Evolutionary conservation across 2,113 vertebrate genomes (phyloP).

Genomic region (Scytalopus superciliaris): DNA sequence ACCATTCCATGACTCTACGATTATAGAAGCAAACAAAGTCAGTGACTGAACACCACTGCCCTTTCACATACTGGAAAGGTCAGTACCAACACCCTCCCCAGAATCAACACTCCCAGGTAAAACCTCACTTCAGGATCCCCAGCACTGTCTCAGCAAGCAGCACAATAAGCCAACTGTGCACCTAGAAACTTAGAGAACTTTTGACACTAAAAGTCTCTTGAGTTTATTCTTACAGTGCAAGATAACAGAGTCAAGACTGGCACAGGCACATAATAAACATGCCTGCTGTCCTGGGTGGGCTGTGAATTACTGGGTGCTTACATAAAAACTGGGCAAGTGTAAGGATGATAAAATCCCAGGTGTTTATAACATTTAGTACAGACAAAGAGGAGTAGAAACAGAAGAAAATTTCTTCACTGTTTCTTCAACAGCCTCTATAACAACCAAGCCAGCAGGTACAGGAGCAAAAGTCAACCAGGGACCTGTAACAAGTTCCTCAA

Average conservation of each 20-base stretch:
- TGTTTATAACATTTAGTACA: neutral
- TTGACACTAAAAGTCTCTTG: neutral
- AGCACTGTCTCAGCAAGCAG: neutral
- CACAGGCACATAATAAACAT: neutral
- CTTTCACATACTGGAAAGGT: neutral
- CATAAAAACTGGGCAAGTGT: neutral
- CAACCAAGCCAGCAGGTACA: neutral
- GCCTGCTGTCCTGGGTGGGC: neutral
- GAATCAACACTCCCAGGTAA: neutral
- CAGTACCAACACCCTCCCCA: neutral
- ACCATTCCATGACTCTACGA: neutral
- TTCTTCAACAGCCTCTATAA: neutral
- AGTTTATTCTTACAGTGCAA: neutral
- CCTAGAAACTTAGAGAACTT: neutral
- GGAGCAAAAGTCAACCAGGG: neutral
- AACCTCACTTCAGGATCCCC: neutral
- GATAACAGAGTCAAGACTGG: neutral
- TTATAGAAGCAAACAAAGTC: neutral
- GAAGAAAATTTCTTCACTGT: neutral
- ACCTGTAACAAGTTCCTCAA: neutral
- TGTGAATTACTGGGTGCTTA: neutral
- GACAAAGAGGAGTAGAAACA: neutral
- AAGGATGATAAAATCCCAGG: neutral
- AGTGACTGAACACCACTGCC: too few relatives aligned
- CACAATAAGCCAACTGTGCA: neutral